Evolutionary conservation across 2,797 vertebrate genomes (phyloP).

Genomic region (Leptoclinus maculatus): DNA sequence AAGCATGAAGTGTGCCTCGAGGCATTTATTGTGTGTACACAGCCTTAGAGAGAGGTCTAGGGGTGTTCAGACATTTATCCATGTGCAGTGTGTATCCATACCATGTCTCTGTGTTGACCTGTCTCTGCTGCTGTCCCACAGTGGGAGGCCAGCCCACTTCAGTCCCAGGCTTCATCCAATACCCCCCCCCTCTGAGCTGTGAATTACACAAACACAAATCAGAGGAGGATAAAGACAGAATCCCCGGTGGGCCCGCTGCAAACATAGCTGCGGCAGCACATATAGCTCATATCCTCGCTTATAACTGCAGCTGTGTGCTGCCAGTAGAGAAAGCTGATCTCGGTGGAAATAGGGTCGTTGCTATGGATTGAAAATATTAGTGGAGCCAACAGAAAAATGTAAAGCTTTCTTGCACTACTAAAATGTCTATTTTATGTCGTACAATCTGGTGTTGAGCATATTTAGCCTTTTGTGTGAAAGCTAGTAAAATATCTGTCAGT

Average conservation of each 20-base stretch:
- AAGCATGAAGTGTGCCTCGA: slow-evolving; percentile 16
- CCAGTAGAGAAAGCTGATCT: slow-evolving; percentile 11
- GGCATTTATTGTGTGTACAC: slow-evolving; percentile 37
- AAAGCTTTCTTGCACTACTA: background rate
- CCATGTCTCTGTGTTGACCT: slow-evolving; percentile 26
- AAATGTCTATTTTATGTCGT: background rate
- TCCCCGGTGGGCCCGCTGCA: slow-evolving; percentile 40
- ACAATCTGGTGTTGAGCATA: background rate
- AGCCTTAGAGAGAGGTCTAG: slow-evolving; percentile 12
- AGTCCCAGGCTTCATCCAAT: slow-evolving; percentile 39
- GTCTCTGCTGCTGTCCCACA: slow-evolving; percentile 47
- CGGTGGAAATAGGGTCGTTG: slow-evolving; percentile 12
- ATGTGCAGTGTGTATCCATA: slow-evolving; percentile 5
- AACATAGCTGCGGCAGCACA: slow-evolving; percentile 51
- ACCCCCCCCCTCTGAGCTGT: slow-evolving; percentile 41
- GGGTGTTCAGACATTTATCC: slow-evolving; percentile 17
- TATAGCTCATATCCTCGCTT: slow-evolving; percentile 45
- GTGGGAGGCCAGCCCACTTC: slow-evolving; percentile 42
- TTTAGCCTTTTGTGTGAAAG: background rate
- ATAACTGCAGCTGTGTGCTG: slow-evolving; percentile 28
- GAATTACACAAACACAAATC: slow-evolving; percentile 66
- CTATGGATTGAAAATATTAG: slow-evolving; percentile 11
- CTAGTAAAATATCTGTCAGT: background rate
- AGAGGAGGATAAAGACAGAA: slow-evolving; percentile 51
- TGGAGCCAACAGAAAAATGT: slow-evolving; percentile 6